Evolutionary conservation across 2,113 vertebrate genomes (phyloP).

Genomic region (Aptenodytes patagonicus): DNA sequence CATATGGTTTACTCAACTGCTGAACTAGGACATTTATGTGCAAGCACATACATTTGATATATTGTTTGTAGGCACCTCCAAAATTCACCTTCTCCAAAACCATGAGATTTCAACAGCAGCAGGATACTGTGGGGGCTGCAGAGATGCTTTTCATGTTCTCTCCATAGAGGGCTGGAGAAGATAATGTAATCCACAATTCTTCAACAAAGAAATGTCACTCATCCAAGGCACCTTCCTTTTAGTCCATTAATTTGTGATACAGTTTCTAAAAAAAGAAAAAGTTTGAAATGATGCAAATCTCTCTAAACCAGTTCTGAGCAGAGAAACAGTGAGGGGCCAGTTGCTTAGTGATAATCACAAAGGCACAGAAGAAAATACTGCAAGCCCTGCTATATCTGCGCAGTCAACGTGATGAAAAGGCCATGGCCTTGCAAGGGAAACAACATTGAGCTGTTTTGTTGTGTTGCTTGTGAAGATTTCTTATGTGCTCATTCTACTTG

Average conservation of each 20-base stretch:
- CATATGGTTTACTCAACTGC: neutral
- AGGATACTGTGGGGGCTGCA: neutral
- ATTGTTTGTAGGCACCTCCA: neutral
- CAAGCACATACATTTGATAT: neutral
- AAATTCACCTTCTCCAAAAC: neutral
- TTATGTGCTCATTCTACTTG: neutral
- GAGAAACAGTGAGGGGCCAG: neutral
- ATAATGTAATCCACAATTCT: neutral
- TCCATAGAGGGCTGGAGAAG: neutral
- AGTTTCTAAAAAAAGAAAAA: neutral
- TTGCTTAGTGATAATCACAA: conserved; percentile 31
- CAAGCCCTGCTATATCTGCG: neutral
- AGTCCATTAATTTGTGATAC: neutral
- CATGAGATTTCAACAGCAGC: neutral
- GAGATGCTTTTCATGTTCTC: neutral
- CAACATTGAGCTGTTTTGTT: neutral
- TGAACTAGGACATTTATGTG: neutral
- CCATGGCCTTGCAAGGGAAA: neutral
- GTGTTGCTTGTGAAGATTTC: conserved; percentile 9
- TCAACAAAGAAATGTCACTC: conserved; percentile 12
- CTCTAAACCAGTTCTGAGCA: neutral
- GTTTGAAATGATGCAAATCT: neutral
- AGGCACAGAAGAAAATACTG: conserved; percentile 9
- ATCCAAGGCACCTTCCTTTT: neutral
- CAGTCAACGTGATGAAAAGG: neutral